phyloP scores from a whole-genome alignment of 1,140 invertebrate genomes.

The Cherax quadricarinatus region DNA sequence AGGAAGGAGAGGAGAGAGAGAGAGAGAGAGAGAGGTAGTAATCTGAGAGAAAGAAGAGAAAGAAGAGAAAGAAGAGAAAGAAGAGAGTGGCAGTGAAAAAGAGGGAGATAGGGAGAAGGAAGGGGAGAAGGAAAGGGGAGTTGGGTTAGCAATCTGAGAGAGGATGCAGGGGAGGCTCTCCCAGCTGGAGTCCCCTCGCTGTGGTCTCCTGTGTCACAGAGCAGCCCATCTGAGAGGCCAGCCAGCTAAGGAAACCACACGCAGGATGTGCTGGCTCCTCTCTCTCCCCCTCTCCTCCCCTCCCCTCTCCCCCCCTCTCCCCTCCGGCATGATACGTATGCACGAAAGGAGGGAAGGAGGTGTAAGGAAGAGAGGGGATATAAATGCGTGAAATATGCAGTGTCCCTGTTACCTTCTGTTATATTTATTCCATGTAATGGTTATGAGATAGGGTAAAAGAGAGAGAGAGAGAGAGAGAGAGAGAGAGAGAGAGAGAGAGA shows the following conservation, averaged over 20 bases:
- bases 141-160: background rate
- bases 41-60: background rate
- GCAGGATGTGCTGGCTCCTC: slow-evolving; percentile 14
- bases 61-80: background rate
- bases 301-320: background rate
- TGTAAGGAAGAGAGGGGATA: background rate
- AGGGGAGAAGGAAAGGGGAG: background rate
- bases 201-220: slow-evolving; percentile 10
- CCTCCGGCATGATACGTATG: background rate
- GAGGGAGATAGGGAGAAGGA: background rate
- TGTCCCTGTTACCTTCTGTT: no score
- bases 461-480: background rate
- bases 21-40: background rate
- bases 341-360: background rate
- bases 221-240: background rate
- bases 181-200: background rate
- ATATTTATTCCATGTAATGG: no score
- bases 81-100: background rate
- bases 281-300: background rate
- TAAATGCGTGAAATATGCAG: background rate
- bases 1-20: background rate
- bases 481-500: slow-evolving; percentile 14
- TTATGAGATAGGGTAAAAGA: background rate
- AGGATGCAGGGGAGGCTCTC: background rate
- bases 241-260: background rate